Evolutionary conservation across 2,113 vertebrate species (phyloP), one percentile per base, ranked within the genome.

Genomic region (Takifugu bimaculatus): DNA sequence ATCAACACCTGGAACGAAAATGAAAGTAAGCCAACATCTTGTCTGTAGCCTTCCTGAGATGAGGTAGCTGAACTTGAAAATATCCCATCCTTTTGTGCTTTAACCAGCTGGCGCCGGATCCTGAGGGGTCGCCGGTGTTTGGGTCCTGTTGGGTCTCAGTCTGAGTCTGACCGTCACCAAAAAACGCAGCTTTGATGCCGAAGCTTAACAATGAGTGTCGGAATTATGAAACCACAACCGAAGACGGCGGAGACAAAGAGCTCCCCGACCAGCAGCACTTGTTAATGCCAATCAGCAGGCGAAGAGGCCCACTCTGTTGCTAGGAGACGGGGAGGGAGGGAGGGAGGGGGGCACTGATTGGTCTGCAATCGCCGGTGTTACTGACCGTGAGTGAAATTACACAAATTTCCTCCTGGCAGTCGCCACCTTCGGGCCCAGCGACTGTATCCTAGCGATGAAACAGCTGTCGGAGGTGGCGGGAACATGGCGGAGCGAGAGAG

Each of bases 221-320:
- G 11, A 39, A 39, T 39, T 39, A 39, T 39, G 7, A 10, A 39
- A 39, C 35, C 35, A 39, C 35, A 39, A 39, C 20, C 3, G 35
- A 3, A 39, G 9, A 39, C 35, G 9, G 7, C 35, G 11, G 11
- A 39, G 35, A 6, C 35, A 11, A 10, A 64, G 56, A 68, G 63
- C 67, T 14, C 50, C 52, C 4, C 39, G n/a, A 26, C 54, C 51
- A 50, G 50, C 60, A 57, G 55, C 66, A 57, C 54, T 44, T 57
- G 52, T 71, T 69, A 76, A 68, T 76, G 73, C 64, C 67, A 74
- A 72, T 79, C 76, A 72, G 54, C 65, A 74, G 47, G 51, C 55
- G 4, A 57, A 55, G 50, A 45, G 57, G 54, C 29, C 25, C 2
- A 43, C 68, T 57, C 65, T 75, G 81, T 78, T 83, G 77, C 81